Percentiles rank a stretch among this genome's conserved stretches.
Evolutionary conservation across 2,113 vertebrate species (phyloP).

Genomic region (Corythornis vintsioides): DNA sequence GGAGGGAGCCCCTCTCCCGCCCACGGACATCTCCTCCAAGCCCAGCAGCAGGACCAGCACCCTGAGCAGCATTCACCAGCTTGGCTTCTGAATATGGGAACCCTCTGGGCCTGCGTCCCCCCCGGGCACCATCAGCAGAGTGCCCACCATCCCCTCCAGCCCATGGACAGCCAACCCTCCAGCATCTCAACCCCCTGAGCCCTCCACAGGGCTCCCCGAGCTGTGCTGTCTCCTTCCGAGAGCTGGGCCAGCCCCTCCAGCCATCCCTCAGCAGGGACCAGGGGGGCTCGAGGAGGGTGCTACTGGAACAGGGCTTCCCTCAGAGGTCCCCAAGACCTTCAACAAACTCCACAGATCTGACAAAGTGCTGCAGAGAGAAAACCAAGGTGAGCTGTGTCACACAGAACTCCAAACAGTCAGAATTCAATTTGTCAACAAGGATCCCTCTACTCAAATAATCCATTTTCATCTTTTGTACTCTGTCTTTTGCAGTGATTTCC

Average conservation of each 20-base stretch:
- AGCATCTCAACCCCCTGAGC: not conserved
- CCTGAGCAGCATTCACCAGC: fast-evolving
- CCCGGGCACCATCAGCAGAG: fast-evolving
- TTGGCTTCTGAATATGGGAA: not conserved
- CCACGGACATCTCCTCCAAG: not conserved
- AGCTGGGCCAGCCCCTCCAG: not conserved
- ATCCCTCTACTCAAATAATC: not conserved
- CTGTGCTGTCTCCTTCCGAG: fast-evolving
- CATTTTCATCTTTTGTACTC: not conserved
- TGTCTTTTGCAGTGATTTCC: not conserved
- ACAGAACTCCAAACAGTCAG: not conserved
- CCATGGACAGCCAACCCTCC: not conserved
- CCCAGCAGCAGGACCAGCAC: not conserved
- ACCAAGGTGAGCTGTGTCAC: not conserved
- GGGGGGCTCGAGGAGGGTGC: not conserved
- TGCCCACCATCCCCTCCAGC: fast-evolving
- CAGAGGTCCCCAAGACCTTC: not conserved
- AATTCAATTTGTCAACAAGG: not conserved
- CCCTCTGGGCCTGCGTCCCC: not conserved
- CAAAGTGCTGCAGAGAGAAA: not conserved
- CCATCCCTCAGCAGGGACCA: not conserved
- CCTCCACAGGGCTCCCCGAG: fast-evolving
- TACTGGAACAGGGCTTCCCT: not conserved
- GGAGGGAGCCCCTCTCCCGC: not conserved
- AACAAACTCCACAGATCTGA: not conserved